Base-by-base conservation (phyloP, 2,888 invertebrate genomes). In the Drosophila colorata region DNA sequence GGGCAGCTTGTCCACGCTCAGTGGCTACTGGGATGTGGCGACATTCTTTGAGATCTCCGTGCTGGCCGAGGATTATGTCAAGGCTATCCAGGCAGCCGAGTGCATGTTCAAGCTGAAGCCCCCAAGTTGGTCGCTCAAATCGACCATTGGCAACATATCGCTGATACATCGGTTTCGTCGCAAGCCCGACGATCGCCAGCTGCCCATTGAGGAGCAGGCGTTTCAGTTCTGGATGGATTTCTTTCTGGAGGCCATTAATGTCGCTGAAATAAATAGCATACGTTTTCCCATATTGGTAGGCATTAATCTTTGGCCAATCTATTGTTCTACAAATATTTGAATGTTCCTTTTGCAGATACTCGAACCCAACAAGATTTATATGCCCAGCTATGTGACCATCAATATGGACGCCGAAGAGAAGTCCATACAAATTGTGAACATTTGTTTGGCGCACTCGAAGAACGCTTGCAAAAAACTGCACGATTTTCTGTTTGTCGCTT, bases 171-270 rank as follows among this genome's bases (percentile, higher is more conserved):
- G 96, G 74, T 98, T 98, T 92, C 94, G 98, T 55, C 97, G 96
- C 91, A 96, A 95, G 84, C 94, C 94, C 67, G 97, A 97, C 81
- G 96, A 97, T 61, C 91, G 92, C 25, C 94, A 94, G 80, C 93
- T 93, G 9, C 94, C 95, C 0, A 95, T 96, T 0, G 97, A 98
- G 91, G 96, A 97, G 91, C 96, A 97, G 93, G 94, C 98, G 0
- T 99, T 99, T 92, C 95, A 96, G 78, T 99, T 99, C 93, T 99
- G 99, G 99, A 97, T 98, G 95, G 99, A 99, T 90, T 99, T 98
- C 93, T 99, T 99, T 92, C 94, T 97, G 37, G 99, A 98, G 93
- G 98, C 98, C 11, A 97, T 97, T 28, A 97, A 96, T 90, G 94
- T 94, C 64, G 95, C 95, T 80, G 95, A 95, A 81, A 95, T 96